Base-by-base conservation (phyloP, 2,888 invertebrate species). In the Elysia crispata region DNA sequence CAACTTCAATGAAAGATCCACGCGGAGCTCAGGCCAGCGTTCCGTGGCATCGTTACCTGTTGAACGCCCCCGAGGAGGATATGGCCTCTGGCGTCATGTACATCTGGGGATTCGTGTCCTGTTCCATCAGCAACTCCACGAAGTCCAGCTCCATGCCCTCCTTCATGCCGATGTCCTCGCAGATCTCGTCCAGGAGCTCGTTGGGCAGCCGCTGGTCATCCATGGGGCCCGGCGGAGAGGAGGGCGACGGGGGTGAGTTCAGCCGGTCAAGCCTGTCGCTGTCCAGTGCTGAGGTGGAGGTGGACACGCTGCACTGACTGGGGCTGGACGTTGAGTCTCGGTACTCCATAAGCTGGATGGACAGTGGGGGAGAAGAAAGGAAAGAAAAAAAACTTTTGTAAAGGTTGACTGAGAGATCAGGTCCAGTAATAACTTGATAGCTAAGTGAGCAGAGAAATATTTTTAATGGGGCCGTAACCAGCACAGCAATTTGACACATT, bases 121-220 rank as follows among this genome's bases (percentile, higher is more conserved):
- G 88, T 80, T 88, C 89, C 90, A 90, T 90, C 1, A 89, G 84
- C 72, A 87, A 89, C 84, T 91, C 91, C 62, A 91, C 89, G 84
- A 91, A 89, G 84, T 92, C 91, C 70, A 91, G 84, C 80, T 91
- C 91, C 87, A 91, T 91, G 23, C 90, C 89, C 81, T 91, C 91
- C 83, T 92, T 90, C 87, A 91, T 91, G 1, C 91, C 91, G 75
- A 91, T 91, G 82, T 92, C 92, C 83, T 89, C 89, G 84, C 90
- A 92, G 73, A 92, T 91, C 85, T 92, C 92, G 77, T 92, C 91
- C 69, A 90, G 84, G 50, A 90, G 87, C 83, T 90, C 90, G 78
- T 90, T 90, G 1, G 89, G 89, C 20, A 90, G 85, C 15, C 90
- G 83, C 75, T 90, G 81, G 70, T 81, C 81, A 72, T 79, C 76